These are phyloP conservation scores for Balearica regulorum DNA, from an alignment of 2,797 vertebrate genomes.

Conservation along the genomic window DNA sequence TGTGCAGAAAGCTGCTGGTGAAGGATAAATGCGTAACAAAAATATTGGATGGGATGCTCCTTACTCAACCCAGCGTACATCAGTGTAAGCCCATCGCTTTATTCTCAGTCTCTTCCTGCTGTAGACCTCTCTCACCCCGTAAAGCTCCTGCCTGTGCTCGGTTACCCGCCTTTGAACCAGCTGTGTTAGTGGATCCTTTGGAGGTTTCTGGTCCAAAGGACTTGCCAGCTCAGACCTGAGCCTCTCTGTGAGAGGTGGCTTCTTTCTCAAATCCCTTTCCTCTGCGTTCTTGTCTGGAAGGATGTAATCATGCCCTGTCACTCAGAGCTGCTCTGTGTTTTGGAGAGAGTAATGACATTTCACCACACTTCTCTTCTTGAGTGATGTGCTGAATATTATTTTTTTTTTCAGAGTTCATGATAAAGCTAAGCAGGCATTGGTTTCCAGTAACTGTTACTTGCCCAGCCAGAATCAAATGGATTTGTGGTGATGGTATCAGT, in stretches of 20 bases:
- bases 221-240: background rate
- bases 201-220: background rate
- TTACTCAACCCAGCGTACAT: background rate
- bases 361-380: background rate
- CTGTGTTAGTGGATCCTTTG: background rate
- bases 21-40: background rate
- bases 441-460: background rate
- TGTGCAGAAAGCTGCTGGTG: background rate
- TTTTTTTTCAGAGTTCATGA: background rate
- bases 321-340: background rate
- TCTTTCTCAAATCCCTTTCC: background rate
- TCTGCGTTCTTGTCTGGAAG: background rate
- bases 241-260: background rate
- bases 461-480: background rate
- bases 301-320: background rate
- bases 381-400: background rate
- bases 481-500: background rate
- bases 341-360: background rate
- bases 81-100: accelerated
- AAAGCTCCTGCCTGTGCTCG: background rate
- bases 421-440: background rate
- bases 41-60: background rate
- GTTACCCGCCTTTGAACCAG: background rate
- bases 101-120: background rate
- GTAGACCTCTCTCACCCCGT: accelerated